phyloP scores from a whole-genome alignment of 2,797 vertebrate genomes.

The Periparus ater region DNA sequence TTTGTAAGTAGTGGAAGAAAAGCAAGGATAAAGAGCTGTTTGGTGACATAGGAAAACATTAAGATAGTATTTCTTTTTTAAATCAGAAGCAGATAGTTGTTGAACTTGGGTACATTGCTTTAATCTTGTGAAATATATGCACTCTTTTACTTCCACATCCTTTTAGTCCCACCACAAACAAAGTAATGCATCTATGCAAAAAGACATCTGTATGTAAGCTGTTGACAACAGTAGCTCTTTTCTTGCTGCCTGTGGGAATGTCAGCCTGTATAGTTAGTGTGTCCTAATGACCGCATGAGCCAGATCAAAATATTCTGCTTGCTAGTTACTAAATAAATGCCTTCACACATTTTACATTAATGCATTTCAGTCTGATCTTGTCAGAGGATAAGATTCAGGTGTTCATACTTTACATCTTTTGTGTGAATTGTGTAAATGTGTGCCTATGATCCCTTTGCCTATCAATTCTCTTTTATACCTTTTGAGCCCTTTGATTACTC shows the following conservation, averaged over 20 bases:
- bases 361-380: not conserved
- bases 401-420: not conserved
- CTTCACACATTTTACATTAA: not conserved
- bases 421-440: not conserved
- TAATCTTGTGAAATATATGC: not conserved
- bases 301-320: not conserved
- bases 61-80: not conserved
- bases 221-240: not conserved
- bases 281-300: not conserved
- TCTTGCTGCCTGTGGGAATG: not conserved
- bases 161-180: not conserved
- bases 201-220: not conserved
- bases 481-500: not conserved
- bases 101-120: not conserved
- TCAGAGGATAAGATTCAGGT: not conserved
- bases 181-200: not conserved
- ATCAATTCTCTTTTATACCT: not conserved
- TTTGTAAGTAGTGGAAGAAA: not conserved
- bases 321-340: not conserved
- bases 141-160: not conserved
- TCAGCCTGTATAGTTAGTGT: not conserved
- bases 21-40: not conserved
- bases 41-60: not conserved
- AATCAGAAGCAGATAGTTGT: not conserved
- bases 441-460: not conserved